Conservation (phyloP, 2,113 vertebrate genomes). For the Oxyruncus cristatus region DNA sequence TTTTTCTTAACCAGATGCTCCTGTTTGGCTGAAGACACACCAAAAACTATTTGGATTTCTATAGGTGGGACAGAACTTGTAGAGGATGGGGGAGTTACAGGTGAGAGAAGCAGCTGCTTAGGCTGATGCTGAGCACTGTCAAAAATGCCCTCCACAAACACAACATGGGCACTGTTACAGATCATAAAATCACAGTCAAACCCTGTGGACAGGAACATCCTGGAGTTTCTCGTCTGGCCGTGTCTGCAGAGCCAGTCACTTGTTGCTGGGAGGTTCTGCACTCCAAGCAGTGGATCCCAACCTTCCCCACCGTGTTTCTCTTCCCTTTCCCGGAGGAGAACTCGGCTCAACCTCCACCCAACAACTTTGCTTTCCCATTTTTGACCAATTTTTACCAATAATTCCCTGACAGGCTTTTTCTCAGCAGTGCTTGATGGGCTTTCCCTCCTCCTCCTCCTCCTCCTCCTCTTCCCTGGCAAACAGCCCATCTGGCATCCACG, state of each 20-base stretch:
- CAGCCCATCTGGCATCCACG: slow-evolving; percentile 54
- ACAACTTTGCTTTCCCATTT: neutral
- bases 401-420: neutral
- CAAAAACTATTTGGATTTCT: neutral
- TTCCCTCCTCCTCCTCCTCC: slow-evolving; percentile 8
- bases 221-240: neutral
- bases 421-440: neutral
- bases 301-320: rapidly evolving
- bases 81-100: neutral
- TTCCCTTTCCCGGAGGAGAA: neutral
- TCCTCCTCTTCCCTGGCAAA: slow-evolving; percentile 1
- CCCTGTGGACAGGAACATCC: neutral
- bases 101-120: rapidly evolving
- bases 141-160: neutral
- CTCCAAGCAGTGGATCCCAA: neutral
- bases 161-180: neutral
- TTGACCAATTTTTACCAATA: neutral
- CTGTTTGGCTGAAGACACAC: neutral
- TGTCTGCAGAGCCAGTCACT: neutral
- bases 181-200: neutral
- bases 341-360: neutral
- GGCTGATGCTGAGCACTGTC: neutral
- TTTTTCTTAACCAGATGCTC: neutral
- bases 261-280: neutral
- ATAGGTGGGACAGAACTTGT: neutral